Evolutionary conservation across 2,113 vertebrate species (phyloP).

Genomic region (Gavialis gangeticus): DNA sequence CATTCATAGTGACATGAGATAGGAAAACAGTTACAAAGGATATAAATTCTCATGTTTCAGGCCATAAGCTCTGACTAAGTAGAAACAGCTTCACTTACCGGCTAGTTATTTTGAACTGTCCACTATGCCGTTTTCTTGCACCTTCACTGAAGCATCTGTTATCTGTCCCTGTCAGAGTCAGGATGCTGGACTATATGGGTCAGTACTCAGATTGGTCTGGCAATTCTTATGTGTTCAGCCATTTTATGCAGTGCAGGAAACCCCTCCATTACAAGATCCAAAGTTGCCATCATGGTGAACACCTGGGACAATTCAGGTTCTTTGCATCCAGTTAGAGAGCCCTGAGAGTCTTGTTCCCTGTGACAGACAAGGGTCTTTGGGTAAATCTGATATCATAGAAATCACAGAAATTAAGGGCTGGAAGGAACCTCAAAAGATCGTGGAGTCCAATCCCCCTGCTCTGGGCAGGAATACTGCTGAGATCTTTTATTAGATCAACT

Average conservation of each 20-base stretch:
- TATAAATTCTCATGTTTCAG: not conserved
- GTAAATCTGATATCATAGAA: no score
- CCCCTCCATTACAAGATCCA: not conserved
- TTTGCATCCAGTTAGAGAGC: not conserved
- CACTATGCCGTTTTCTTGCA: not conserved
- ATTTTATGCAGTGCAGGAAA: not conserved
- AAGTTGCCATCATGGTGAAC: not conserved
- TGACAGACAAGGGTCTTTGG: not conserved
- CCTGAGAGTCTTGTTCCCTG: not conserved
- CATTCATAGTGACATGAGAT: not conserved
- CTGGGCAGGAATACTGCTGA: no score
- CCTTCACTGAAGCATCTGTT: not conserved
- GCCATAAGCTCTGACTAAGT: not conserved
- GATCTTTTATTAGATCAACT: no score
- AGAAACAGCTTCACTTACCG: not conserved
- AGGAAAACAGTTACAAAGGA: not conserved
- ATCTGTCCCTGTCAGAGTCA: not conserved
- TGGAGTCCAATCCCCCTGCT: no score
- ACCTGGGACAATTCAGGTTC: not conserved
- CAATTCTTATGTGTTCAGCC: not conserved
- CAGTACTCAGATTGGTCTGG: not conserved
- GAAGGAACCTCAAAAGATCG: no score
- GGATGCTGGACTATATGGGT: fast-evolving
- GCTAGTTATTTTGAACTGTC: not conserved
- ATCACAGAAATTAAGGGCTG: no score